Evolutionary conservation across 2,888 invertebrate genomes (phyloP).

Genomic region (Trachelus stipa): DNA sequence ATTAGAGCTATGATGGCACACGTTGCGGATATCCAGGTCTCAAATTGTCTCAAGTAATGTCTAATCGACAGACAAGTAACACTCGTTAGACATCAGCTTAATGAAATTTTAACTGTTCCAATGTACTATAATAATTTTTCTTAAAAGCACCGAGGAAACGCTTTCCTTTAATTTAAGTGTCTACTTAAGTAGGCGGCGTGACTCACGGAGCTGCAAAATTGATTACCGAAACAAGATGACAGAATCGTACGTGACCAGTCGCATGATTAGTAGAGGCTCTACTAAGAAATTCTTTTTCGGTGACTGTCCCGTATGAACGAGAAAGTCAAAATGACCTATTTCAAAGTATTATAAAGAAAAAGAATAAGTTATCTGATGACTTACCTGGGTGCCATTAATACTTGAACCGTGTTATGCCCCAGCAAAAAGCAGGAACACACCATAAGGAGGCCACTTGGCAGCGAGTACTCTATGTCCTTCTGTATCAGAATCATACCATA

Average conservation of each 20-base stretch:
- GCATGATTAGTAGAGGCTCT: neutral
- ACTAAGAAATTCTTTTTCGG: neutral
- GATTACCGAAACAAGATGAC: neutral
- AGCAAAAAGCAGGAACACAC: slow-evolving; percentile 38
- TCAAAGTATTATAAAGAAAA: neutral
- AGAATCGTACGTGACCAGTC: neutral
- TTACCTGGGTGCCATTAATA: slow-evolving; percentile 54
- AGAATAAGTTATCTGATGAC: slow-evolving; percentile 21
- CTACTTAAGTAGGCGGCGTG: neutral
- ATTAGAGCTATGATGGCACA: slow-evolving; percentile 58
- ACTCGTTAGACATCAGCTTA: neutral
- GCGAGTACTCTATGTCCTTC: slow-evolving; percentile 29
- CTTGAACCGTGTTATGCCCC: slow-evolving; percentile 45
- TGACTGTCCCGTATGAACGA: neutral
- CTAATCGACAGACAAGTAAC: slow-evolving; percentile 22
- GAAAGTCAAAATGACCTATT: neutral
- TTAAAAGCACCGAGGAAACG: neutral
- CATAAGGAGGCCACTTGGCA: slow-evolving; percentile 51
- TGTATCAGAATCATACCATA: slow-evolving; percentile 47
- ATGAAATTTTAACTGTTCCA: neutral
- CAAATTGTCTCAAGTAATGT: slow-evolving; percentile 62
- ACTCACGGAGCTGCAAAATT: neutral
- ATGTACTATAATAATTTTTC: neutral
- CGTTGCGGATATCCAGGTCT: slow-evolving; percentile 64
- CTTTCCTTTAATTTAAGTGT: neutral